These are phyloP conservation scores for Aphelinus atriplicis DNA, from an alignment of 1,140 invertebrate genomes.

Conservation along the genomic window DNA sequence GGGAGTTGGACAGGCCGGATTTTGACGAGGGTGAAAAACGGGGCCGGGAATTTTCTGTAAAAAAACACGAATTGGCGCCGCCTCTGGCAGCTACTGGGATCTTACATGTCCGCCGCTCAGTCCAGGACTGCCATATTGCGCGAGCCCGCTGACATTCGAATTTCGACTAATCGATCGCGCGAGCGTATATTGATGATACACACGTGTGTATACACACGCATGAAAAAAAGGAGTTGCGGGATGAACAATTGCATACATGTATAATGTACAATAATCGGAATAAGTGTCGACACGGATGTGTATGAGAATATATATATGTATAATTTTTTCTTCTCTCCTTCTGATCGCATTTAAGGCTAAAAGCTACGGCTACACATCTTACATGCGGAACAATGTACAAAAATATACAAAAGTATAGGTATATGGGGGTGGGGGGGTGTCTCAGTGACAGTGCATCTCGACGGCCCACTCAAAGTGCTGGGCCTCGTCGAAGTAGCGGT, in stretches of 20 bases:
- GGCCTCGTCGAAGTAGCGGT: slow-evolving; percentile 27
- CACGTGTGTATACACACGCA: too few relatives aligned
- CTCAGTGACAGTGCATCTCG: slow-evolving; percentile 28
- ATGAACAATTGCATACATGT: too few relatives aligned
- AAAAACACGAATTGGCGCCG: slow-evolving; percentile 51
- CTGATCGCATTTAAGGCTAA: too few relatives aligned
- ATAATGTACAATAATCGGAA: too few relatives aligned
- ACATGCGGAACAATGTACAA: neutral
- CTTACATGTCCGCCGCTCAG: slow-evolving; percentile 58
- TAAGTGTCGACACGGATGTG: too few relatives aligned
- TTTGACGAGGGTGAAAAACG: slow-evolving; percentile 9
- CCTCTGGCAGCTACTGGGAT: slow-evolving; percentile 51
- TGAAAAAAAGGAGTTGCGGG: too few relatives aligned
- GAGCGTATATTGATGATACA: neutral
- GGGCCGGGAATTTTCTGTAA: neutral
- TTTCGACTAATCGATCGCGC: slow-evolving; percentile 11
- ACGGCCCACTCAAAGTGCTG: slow-evolving; percentile 27
- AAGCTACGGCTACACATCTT: too few relatives aligned
- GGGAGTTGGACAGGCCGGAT: slow-evolving; percentile 11
- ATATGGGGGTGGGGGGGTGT: neutral
- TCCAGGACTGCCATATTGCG: slow-evolving; percentile 50
- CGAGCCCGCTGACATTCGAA: slow-evolving; percentile 39
- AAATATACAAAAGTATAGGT: neutral
- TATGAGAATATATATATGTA: too few relatives aligned
- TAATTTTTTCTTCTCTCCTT: too few relatives aligned